Evolutionary conservation across 2,888 invertebrate genomes (phyloP).

Genomic region (Allolobophora icterica): DNA sequence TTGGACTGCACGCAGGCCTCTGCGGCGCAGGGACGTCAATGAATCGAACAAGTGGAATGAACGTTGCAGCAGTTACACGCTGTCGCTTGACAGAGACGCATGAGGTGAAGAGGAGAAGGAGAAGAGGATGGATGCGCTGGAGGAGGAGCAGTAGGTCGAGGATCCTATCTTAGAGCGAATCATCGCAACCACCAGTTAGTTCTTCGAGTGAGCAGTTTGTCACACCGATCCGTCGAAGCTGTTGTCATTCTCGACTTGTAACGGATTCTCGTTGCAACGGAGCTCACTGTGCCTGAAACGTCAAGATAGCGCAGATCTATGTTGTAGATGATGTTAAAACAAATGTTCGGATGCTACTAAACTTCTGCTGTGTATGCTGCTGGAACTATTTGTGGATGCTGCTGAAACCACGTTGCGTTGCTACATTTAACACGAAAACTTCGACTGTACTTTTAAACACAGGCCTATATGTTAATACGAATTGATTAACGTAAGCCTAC

Average conservation of each 20-base stretch:
- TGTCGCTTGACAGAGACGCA: constrained; percentile 8
- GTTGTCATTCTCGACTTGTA: background rate
- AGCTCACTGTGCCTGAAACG: background rate
- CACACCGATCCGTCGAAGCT: background rate
- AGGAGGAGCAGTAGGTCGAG: background rate
- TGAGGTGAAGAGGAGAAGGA: background rate
- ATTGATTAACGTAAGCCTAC: background rate
- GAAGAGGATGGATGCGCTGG: background rate
- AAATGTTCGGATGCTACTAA: background rate
- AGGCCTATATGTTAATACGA: background rate
- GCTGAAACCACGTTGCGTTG: background rate
- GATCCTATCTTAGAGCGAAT: background rate
- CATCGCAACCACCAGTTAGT: background rate
- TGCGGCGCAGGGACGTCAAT: background rate
- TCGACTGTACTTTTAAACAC: background rate
- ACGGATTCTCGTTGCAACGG: background rate
- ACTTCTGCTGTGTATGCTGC: background rate
- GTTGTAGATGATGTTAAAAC: background rate
- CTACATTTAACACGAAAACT: background rate
- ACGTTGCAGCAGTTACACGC: background rate
- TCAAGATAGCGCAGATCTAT: background rate
- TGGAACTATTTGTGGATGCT: background rate
- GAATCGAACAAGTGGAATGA: constrained; percentile 17
- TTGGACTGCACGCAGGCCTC: background rate
- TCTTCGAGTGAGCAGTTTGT: background rate